Base-by-base conservation (phyloP, 2,113 vertebrate species). In the Pterocles burchelli region DNA sequence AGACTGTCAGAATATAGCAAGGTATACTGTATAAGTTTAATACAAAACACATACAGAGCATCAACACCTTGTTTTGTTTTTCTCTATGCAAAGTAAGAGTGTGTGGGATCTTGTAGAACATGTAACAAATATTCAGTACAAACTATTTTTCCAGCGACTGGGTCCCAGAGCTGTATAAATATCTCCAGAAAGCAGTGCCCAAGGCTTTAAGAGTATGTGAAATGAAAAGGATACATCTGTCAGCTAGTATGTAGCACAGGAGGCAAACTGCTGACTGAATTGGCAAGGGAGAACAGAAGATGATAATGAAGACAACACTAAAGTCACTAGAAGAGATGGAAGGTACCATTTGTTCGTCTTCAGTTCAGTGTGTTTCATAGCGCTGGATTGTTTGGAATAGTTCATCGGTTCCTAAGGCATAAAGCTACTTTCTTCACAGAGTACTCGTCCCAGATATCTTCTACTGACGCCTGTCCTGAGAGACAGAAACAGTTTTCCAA, bases 111-210 rank as follows among this genome's bases (percentile, higher is more conserved):
- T 96, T 93, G 95, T 94, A 90, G 78, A 95, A 93, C 81, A 93
- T 93, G 67, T 82, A 95, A 92, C 76, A 96, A 97, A 97, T 97
- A 97, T 43, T 94, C 66, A 96, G 86, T 72, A 96, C 95, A 97
- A 97, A 82, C 93, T 73, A 96, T 72, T 96, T 93, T 91, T 95
- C 51, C 63, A 97, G 83, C 65, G 78, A 71, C 67, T 90, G 71
- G 19, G 58, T 97, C 87, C 93, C 85, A 71, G 76, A 94, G 72
- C 79, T 96, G 91, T 83, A 58, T 85, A 86, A 97, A 95, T 89
- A 84, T 88, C 83, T 95, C 54, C 63, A 97, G 89, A 87, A 97
- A 96, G 88, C 55, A 62, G 43, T 92, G 94, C 81, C 75, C 79
- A 91, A 96, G 88, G 90, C 88, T 96, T 72, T 71, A 95, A 88